A percentile compares a stretch with the other conserved stretches of the same genome.
Evolutionary conservation across 2,888 invertebrate species (phyloP).

Genomic region (Luperina testacea): DNA sequence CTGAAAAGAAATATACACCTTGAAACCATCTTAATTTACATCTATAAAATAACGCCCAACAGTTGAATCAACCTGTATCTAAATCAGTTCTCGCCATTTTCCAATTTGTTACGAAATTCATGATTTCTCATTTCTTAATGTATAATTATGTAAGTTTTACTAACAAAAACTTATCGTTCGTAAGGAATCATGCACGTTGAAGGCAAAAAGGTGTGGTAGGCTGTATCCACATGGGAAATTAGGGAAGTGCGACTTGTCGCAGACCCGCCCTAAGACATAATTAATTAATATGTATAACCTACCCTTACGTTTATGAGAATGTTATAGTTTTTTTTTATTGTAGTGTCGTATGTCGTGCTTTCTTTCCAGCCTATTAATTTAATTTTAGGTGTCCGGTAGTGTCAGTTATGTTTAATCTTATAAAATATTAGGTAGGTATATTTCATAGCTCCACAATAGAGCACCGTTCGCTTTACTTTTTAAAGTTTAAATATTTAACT

Average conservation of each 20-base stretch:
- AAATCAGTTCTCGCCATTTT: background rate
- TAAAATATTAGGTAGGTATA: background rate
- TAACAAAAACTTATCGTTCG: slow-evolving; percentile 43
- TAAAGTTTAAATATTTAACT: too few relatives aligned
- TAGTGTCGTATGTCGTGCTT: slow-evolving; percentile 23
- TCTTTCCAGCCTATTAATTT: slow-evolving; percentile 27
- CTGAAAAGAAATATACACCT: background rate
- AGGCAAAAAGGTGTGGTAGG: slow-evolving; percentile 83
- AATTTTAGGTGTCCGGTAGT: background rate
- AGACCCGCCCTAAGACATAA: slow-evolving; percentile 85
- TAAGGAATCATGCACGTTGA: slow-evolving; percentile 74
- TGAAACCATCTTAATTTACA: background rate
- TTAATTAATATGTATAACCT: slow-evolving; percentile 80
- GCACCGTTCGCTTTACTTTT: too few relatives aligned
- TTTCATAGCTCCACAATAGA: background rate
- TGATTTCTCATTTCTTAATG: slow-evolving; percentile 44
- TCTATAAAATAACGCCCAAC: background rate
- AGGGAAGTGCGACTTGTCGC: slow-evolving; percentile 82
- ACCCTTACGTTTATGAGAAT: slow-evolving; percentile 59
- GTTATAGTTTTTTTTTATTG: slow-evolving; percentile 32
- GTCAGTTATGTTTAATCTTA: background rate
- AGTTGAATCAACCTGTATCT: background rate
- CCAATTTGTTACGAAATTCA: slow-evolving; percentile 8
- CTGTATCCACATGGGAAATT: slow-evolving; percentile 86
- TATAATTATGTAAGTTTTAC: slow-evolving; percentile 30